Base-by-base conservation (phyloP, 2,797 vertebrate genomes). In the Hozukius guyotensis region DNA sequence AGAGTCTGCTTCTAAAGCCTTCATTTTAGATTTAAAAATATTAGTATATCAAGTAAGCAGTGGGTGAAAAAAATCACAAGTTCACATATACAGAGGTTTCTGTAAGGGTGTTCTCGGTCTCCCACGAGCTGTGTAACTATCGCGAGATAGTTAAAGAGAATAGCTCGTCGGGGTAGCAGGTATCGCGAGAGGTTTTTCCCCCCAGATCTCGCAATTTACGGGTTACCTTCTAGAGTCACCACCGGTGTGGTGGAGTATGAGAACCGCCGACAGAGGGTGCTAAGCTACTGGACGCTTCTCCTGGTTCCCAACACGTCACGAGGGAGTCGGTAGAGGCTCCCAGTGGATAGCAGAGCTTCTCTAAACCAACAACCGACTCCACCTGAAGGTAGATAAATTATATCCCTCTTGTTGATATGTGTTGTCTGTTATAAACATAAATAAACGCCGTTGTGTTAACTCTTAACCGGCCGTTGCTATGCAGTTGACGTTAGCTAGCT, bases 351-450 rank as follows among this genome's bases (percentile, higher is more conserved):
- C 84, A 56, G 1, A n/a, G 49, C 52, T 24, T 76, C 38, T 64
- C 63, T 56, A 20, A 81, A 79, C 77, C 81, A 36, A 71, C 86
- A 82, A 66, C 71, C 68, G 55, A 75, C 78, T 88, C 52, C 57
- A 77, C 62, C 46, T 65, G 59, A 89, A 93, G 94, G 93, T 95
- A 94, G 10, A 3, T 42, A 42, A 46, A 22, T 2, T 10, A 29
- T 18, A 59, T 66, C 16, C 2, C 6, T 66, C 27, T 55, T 25
- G n/a, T n/a, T n/a, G n/a, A 22, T 36, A 12, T 7, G 24, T 3
- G 8, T 18, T 53, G 1, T 29, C 0, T 61, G 8, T n/a, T n/a
- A n/a, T n/a, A n/a, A n/a, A n/a, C n/a, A 1, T 14, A 20, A 12
- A 57, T 11, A 46, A 61, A 53, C 24, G 6, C 4, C 7, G 14